Conservation (phyloP, 2,888 invertebrate species). For the Acleris cristana region DNA sequence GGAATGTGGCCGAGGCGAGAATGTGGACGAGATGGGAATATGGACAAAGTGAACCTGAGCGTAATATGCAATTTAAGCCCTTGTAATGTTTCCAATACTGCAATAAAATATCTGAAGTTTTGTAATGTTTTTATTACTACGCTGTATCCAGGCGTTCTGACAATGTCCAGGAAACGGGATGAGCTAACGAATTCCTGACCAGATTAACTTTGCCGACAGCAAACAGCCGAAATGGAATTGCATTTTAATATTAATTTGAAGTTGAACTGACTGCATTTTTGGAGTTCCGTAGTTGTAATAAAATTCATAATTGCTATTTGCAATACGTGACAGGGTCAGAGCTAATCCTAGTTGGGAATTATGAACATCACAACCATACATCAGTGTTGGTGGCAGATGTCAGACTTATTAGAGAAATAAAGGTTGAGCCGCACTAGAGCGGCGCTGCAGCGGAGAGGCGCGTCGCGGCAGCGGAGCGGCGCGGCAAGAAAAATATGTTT, state of each 20-base stretch:
- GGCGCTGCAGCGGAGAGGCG: no score
- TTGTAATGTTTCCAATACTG: background rate
- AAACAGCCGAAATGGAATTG: constrained; percentile 48
- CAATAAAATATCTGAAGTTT: background rate
- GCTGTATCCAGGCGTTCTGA: no score
- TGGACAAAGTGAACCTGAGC: no score
- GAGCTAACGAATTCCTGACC: constrained; percentile 43
- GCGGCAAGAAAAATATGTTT: no score
- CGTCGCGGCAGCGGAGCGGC: no score
- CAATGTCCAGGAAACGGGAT: constrained; percentile 33
- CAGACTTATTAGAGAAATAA: no score
- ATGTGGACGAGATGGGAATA: no score
- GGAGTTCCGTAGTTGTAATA: constrained; percentile 28
- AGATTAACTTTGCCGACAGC: constrained; percentile 48
- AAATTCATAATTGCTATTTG: background rate
- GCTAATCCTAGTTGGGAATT: no score
- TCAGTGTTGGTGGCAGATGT: no score
- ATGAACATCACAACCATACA: no score
- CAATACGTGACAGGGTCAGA: background rate
- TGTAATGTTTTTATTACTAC: background rate
- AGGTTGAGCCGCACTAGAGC: no score
- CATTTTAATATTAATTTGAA: constrained; percentile 62
- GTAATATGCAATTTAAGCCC: background rate
- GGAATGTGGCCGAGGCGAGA: no score
- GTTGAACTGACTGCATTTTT: constrained; percentile 47